Evolutionary conservation across 2,888 invertebrate species (phyloP).

Genomic region (Archips crataeganus): DNA sequence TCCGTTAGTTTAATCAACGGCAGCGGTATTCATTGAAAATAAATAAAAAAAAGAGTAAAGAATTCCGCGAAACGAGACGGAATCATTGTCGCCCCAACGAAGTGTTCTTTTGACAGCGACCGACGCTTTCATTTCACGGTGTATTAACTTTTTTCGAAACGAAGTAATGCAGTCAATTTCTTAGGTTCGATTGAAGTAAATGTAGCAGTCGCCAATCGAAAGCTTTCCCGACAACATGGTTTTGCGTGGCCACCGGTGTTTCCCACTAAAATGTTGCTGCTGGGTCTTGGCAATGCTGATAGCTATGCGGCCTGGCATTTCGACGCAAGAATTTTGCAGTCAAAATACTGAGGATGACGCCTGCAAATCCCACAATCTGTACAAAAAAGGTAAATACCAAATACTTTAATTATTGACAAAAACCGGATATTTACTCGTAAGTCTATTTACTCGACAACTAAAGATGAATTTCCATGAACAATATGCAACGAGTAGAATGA

Average conservation of each 20-base stretch:
- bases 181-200: conserved; percentile 51
- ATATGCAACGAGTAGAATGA: too few species aligned
- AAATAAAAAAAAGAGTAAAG: conserved; percentile 2
- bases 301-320: conserved; percentile 54
- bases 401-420: not conserved
- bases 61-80: conserved; percentile 42
- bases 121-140: conserved; percentile 76
- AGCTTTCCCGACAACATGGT: conserved; percentile 66
- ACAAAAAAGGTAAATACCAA: conserved; percentile 54
- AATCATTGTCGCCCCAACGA: conserved; percentile 50
- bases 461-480: too few species aligned
- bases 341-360: conserved; percentile 53
- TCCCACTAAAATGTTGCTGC: conserved; percentile 61
- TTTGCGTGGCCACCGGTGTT: conserved; percentile 57
- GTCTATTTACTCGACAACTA: too few species aligned
- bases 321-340: conserved; percentile 63
- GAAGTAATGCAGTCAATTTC: conserved; percentile 67
- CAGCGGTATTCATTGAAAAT: not conserved
- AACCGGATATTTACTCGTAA: not conserved
- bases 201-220: conserved; percentile 59
- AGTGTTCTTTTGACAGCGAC: conserved; percentile 54
- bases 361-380: conserved; percentile 57
- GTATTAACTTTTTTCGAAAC: conserved; percentile 63
- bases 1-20: conserved; percentile 4
- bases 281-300: conserved; percentile 62